Evolutionary conservation across 2,113 vertebrate species (phyloP), one percentile per base, ranked within the genome.

Genomic region (Chrysochloris asiatica): DNA sequence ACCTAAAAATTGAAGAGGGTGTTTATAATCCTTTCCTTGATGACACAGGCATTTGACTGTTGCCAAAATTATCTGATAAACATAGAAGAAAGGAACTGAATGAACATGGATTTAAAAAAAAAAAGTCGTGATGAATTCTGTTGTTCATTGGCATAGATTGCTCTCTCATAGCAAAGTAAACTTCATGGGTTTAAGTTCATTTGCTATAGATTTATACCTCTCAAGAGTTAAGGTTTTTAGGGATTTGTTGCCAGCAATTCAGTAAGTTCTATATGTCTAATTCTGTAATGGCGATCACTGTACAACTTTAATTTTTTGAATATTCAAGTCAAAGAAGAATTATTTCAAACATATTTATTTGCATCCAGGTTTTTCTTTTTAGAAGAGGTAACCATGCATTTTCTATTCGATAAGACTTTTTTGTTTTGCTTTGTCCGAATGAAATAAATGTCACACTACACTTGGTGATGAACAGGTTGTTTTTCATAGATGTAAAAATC

Each of bases 1-100:
- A 90, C 86, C 80, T 71, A 52, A 59, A 61, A 54, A 12, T 89
- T 92, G 41, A 76, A 63, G 86, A 80, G 59, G 65, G 71, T 56
- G 83, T 22, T 93, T 72, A 16, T 71, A 89, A 73, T 86, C 13
- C 22, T 93, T 86, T 92, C 22, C 72, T 89, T 92, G 73, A 86
- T 89, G 83, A 80, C 50, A 88, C 21, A 90, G 76, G 65, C 5
- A 73, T 72, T 65, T 91, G 52, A 61, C 43, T 92, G 21, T 93
- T 86, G 77, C 76, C 80, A 83, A 77, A 90, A 86, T 73, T 52
- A 89, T 28, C 33, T 88, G 48, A 12, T 79, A 52, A 9, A 76
- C 76, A 90, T 71, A 87, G 43, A 78, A 81, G 36, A 84, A 89
- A 72, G 61, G 54, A 89, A n/a, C n/a, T 83, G 43, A 83, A 81